A percentile compares a stretch with the other conserved stretches of the same genome.
Conservation (phyloP, 2,888 invertebrate genomes). For the Drosophila rellima region DNA sequence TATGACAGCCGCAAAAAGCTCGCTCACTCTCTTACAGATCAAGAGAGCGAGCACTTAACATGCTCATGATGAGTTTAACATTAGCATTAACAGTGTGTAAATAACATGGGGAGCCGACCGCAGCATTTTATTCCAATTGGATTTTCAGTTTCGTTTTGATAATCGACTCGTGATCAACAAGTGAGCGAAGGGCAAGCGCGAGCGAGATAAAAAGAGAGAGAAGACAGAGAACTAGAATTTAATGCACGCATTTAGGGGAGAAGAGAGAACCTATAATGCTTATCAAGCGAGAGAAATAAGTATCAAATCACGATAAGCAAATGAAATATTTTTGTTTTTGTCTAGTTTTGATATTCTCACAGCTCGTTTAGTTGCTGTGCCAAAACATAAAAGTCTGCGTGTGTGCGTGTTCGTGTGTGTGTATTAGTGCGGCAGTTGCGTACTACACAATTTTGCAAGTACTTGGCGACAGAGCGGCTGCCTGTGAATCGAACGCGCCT, state of each 20-base stretch:
- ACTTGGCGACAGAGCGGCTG: conserved; percentile 59
- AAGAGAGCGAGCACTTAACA: conserved; percentile 15
- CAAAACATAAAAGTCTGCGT: conserved; percentile 4
- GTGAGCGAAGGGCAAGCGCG: conserved; percentile 11
- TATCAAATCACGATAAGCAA: conserved; percentile 45
- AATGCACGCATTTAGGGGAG: conserved; percentile 6
- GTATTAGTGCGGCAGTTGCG: conserved; percentile 54
- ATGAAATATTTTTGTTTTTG: conserved; percentile 31
- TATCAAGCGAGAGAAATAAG: conserved; percentile 46
- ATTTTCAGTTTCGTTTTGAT: conserved; percentile 59
- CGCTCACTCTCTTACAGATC: conserved; percentile 28
- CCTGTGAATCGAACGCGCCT: conserved; percentile 27
- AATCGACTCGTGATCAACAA: conserved; percentile 56
- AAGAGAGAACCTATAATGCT: conserved; percentile 34
- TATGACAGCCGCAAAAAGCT: conserved; percentile 34
- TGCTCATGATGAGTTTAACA: conserved; percentile 30
- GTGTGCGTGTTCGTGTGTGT: conserved; percentile 15
- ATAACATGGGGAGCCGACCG: conserved; percentile 22
- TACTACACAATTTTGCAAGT: conserved; percentile 63
- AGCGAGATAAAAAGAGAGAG: not conserved
- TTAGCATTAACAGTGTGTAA: conserved; percentile 44
- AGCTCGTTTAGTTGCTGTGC: conserved; percentile 8
- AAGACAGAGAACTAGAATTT: conserved; percentile 1
- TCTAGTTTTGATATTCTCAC: conserved; percentile 12
- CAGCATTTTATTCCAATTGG: conserved; percentile 30